These are phyloP conservation scores for Spilarctia lutea DNA, from an alignment of 2,888 invertebrate species.

Conservation along the genomic window DNA sequence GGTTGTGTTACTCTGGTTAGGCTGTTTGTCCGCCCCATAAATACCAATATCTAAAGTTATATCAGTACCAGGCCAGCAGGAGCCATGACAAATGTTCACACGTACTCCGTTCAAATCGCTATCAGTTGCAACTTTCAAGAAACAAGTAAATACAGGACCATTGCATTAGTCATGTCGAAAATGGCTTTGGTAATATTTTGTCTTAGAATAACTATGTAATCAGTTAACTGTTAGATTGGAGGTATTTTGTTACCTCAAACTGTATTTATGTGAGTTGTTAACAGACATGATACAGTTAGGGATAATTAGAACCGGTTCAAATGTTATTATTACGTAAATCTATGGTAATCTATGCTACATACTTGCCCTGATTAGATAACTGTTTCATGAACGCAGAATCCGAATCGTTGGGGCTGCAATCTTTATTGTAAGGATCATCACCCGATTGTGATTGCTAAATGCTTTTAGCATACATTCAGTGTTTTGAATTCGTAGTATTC, in stretches of 20 bases:
- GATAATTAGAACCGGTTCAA: background rate
- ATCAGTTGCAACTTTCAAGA: constrained; percentile 34
- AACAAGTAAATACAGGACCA: constrained; percentile 26
- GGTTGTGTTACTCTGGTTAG: too few relatives aligned
- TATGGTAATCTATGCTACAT: background rate
- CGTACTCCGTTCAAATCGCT: constrained; percentile 18
- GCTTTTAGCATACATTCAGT: background rate
- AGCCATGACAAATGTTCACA: constrained; percentile 30
- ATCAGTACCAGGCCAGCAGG: constrained; percentile 11
- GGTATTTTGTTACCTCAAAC: background rate
- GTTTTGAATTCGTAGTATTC: too few relatives aligned
- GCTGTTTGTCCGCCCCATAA: background rate
- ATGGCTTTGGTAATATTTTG: constrained; percentile 36
- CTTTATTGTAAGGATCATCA: background rate
- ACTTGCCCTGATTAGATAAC: background rate
- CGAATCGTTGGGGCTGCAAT: too few relatives aligned
- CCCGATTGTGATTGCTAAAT: background rate
- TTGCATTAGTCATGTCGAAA: constrained; percentile 40
- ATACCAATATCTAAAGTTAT: constrained; percentile 9
- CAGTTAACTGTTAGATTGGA: constrained; percentile 3
- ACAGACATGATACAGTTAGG: background rate
- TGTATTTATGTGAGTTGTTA: background rate
- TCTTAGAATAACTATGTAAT: constrained; percentile 21
- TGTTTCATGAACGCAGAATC: too few relatives aligned
- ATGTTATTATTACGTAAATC: background rate